A percentile compares a stretch with the other conserved stretches of the same genome.
These are phyloP conservation scores for Aporrectodea caliginosa DNA, from an alignment of 1,140 invertebrate species.

Conservation along the genomic window DNA sequence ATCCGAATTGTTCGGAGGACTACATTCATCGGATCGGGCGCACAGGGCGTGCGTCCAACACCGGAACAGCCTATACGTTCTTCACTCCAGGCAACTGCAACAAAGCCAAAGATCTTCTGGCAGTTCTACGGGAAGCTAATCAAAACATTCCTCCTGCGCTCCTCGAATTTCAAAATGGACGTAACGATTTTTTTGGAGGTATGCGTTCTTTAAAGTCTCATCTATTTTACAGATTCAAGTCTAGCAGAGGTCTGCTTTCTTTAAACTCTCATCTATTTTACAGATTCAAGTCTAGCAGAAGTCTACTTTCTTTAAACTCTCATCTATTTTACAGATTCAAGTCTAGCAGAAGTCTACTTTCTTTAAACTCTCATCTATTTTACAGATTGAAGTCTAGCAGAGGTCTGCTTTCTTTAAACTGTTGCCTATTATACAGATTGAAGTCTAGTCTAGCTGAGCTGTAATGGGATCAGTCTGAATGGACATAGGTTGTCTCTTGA, in stretches of 20 bases:
- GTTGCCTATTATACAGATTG: background rate
- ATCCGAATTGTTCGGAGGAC: constrained; percentile 95
- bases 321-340: background rate
- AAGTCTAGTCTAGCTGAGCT: too few relatives aligned
- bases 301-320: background rate
- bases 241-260: background rate
- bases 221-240: background rate
- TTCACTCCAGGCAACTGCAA: constrained; percentile 78
- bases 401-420: background rate
- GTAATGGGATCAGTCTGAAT: too few relatives aligned
- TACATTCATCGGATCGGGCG: constrained; percentile 98
- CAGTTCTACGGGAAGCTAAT: constrained; percentile 87
- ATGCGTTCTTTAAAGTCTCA: background rate
- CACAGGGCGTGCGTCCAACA: constrained; percentile 84
- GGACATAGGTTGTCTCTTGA: too few relatives aligned
- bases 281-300: background rate
- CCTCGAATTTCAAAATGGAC: constrained; percentile 20
- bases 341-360: background rate
- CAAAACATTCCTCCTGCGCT: constrained; percentile 68
- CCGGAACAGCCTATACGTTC: constrained; percentile 96
- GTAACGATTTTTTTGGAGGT: background rate
- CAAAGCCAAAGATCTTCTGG: constrained; percentile 85
- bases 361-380: background rate
- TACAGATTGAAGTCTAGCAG: too few relatives aligned
- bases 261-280: background rate